A percentile compares a stretch with the other conserved stretches of the same genome.
Evolutionary conservation across 2,888 invertebrate species (phyloP).

Genomic region (Cataglyphis livida): DNA sequence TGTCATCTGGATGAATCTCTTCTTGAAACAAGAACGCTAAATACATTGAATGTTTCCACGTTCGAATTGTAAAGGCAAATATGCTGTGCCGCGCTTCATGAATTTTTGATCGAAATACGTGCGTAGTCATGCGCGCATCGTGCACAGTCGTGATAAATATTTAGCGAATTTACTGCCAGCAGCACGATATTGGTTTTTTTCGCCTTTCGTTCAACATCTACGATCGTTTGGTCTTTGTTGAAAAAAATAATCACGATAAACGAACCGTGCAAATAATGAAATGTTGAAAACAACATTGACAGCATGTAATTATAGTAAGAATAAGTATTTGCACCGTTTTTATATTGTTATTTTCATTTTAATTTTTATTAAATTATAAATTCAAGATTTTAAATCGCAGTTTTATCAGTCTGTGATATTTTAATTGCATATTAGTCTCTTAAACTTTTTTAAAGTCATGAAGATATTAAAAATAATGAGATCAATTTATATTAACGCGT

Average conservation of each 20-base stretch:
- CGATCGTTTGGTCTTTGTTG: constrained; percentile 27
- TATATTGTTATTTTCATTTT: constrained; percentile 5
- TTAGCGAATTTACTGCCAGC: constrained; percentile 64
- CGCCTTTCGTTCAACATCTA: constrained; percentile 41
- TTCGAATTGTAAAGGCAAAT: constrained; percentile 70
- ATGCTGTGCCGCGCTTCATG: constrained; percentile 71
- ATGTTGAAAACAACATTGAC: constrained; percentile 9
- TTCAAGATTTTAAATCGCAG: not conserved
- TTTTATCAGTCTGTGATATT: not conserved
- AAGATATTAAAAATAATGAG: not conserved
- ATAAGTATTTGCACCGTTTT: not conserved
- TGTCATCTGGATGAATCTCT: not conserved
- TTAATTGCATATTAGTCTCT: not conserved
- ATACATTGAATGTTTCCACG: constrained; percentile 29
- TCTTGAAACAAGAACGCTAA: constrained; percentile 34
- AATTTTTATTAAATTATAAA: not conserved
- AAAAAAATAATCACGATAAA: constrained; percentile 26
- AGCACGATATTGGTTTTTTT: constrained; percentile 61
- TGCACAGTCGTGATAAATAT: constrained; percentile 75
- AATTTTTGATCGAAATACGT: constrained; percentile 71
- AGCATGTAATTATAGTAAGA: not conserved
- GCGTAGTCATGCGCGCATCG: constrained; percentile 49
- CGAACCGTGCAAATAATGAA: not conserved
- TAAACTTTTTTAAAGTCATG: not conserved
- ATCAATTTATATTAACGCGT: not conserved